phyloP scores from a whole-genome alignment of 2,797 vertebrate genomes.

The Cyclopterus lumpus region DNA sequence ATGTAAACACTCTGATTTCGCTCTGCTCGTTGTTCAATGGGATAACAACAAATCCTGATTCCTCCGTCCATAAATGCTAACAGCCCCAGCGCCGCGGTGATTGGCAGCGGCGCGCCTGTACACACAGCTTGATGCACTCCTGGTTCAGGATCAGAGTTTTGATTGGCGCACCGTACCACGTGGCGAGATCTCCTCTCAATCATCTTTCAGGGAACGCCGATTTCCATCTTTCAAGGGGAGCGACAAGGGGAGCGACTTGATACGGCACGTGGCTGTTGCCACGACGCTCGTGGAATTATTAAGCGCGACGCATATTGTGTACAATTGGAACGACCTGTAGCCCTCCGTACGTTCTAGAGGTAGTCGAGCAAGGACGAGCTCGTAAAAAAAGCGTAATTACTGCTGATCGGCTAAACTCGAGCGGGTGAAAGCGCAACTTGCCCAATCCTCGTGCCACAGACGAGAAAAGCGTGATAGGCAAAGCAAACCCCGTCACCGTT shows the following conservation, averaged over 20 bases:
- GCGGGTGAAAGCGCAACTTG: constrained; percentile 57
- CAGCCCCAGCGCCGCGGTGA: constrained; percentile 19
- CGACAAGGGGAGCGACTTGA: constrained; percentile 37
- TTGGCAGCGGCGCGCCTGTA: constrained; percentile 18
- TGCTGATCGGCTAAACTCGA: constrained; percentile 66
- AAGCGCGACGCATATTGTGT: neutral
- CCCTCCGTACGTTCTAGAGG: constrained; percentile 24
- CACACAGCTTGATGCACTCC: constrained; percentile 25
- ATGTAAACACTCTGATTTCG: constrained; percentile 80
- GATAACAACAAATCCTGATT: constrained; percentile 72
- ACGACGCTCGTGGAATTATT: constrained; percentile 19
- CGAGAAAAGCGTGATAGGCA: constrained; percentile 68
- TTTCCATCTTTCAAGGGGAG: constrained; percentile 31
- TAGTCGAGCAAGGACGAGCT: constrained; percentile 62
- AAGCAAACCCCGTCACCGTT: constrained; percentile 65
- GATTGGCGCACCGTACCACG: constrained; percentile 29
- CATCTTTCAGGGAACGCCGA: constrained; percentile 28
- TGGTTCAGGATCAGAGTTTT: constrained; percentile 53
- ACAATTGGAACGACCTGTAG: neutral
- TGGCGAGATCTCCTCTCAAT: constrained; percentile 36
- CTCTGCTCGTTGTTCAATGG: constrained; percentile 65
- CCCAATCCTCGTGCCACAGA: constrained; percentile 44
- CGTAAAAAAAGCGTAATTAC: constrained; percentile 57
- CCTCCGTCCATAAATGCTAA: constrained; percentile 54
- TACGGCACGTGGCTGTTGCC: constrained; percentile 33